Percentiles rank a stretch among this genome's conserved stretches.
Conservation (phyloP, 2,888 invertebrate genomes). For the Macrosoma leucophasiata region DNA sequence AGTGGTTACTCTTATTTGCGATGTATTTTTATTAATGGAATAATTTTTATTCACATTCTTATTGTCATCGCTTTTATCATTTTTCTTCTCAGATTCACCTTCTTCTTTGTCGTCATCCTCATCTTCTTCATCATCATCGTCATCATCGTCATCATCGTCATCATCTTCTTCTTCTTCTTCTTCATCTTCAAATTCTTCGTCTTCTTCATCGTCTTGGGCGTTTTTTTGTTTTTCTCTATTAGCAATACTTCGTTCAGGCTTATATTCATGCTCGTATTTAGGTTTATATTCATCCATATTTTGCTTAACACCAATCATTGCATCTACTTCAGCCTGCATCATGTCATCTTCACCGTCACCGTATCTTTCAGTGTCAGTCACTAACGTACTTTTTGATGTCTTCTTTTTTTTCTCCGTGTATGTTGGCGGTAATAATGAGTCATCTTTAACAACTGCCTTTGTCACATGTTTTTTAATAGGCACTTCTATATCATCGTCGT, state of each 20-base stretch:
- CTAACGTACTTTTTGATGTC: slow-evolving; percentile 54
- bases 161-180: slow-evolving; percentile 28
- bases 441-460: slow-evolving; percentile 24
- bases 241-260: no score
- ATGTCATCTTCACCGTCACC: slow-evolving; percentile 51
- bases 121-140: slow-evolving; percentile 29
- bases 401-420: slow-evolving; percentile 63
- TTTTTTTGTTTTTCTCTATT: slow-evolving; percentile 26
- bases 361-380: slow-evolving; percentile 62
- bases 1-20: slow-evolving; percentile 33
- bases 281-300: slow-evolving; percentile 58
- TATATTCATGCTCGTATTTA: slow-evolving; percentile 53
- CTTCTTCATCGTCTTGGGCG: slow-evolving; percentile 15
- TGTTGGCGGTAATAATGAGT: slow-evolving; percentile 36
- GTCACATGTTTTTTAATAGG: slow-evolving; percentile 16
- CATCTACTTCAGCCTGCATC: slow-evolving; percentile 55
- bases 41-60: slow-evolving; percentile 13
- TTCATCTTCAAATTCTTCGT: slow-evolving; percentile 27
- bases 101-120: slow-evolving; percentile 30
- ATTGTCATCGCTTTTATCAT: slow-evolving; percentile 28
- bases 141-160: slow-evolving; percentile 28
- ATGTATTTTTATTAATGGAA: slow-evolving; percentile 7
- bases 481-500: slow-evolving; percentile 2
- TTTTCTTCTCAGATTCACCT: slow-evolving; percentile 28
- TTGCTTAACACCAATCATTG: slow-evolving; percentile 53